Conservation (phyloP, 1,140 invertebrate genomes). For the Temnothorax longispinosus region DNA sequence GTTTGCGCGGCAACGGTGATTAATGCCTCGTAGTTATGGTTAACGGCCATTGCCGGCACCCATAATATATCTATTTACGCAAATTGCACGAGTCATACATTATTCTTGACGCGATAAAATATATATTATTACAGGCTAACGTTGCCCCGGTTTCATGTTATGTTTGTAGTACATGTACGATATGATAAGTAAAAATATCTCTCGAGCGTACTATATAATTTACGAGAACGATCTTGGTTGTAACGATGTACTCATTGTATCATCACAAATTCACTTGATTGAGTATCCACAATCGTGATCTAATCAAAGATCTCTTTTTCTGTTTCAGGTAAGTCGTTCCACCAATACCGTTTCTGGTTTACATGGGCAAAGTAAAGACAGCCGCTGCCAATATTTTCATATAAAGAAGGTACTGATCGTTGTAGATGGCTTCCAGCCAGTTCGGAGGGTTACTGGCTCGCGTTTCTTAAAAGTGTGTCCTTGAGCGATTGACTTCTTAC, state of each 20-base stretch:
- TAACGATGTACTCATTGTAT: not conserved
- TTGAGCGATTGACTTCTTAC: constrained; percentile 74
- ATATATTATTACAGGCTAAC: constrained; percentile 31
- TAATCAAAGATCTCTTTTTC: constrained; percentile 52
- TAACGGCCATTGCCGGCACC: constrained; percentile 40
- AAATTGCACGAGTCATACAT: constrained; percentile 54
- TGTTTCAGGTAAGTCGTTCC: constrained; percentile 77
- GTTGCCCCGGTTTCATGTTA: not conserved
- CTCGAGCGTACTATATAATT: not conserved
- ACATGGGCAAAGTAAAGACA: constrained; percentile 56
- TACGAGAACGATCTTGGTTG: not conserved
- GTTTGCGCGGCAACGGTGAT: constrained; percentile 52
- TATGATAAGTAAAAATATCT: constrained; percentile 32
- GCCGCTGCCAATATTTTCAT: constrained; percentile 66
- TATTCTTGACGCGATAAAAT: constrained; percentile 40
- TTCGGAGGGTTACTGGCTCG: constrained; percentile 68
- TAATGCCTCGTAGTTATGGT: constrained; percentile 54
- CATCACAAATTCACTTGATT: not conserved
- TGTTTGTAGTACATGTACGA: not conserved
- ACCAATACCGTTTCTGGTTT: not conserved
- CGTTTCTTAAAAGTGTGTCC: constrained; percentile 70
- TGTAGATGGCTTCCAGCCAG: constrained; percentile 77
- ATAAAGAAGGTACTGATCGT: constrained; percentile 75
- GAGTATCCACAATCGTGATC: not conserved
- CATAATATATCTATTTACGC: constrained; percentile 47